Percentiles rank a stretch among this genome's conserved stretches.
These are phyloP conservation scores for Pentamera pediparva DNA, from an alignment of 53 echinoderm and acorn worm genomes.

Conservation along the genomic window DNA sequence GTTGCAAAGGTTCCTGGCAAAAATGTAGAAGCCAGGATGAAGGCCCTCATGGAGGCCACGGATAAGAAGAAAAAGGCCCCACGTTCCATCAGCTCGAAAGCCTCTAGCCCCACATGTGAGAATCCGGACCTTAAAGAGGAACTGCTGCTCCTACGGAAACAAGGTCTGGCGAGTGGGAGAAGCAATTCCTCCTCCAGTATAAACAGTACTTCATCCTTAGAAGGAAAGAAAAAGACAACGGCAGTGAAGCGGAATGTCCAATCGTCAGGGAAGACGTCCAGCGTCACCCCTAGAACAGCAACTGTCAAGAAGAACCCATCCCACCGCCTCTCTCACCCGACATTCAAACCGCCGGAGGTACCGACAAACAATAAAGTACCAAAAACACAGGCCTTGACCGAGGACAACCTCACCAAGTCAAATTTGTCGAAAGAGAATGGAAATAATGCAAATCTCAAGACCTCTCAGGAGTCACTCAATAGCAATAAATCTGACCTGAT, in stretches of 20 bases:
- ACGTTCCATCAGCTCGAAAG: not conserved
- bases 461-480: conserved; percentile 16
- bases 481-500: conserved; percentile 20
- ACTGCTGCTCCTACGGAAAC: conserved; percentile 1
- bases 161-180: conserved; percentile 24
- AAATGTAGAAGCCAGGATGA: conserved; percentile 30
- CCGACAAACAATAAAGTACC: too few relatives aligned
- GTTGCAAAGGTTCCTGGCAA: conserved; percentile 25
- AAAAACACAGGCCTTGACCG: not conserved
- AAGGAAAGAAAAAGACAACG: not conserved
- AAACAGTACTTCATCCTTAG: conserved; percentile 13
- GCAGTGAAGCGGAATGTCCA: not conserved
- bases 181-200: conserved; percentile 25
- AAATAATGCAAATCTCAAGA: conserved; percentile 11
- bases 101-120: conserved; percentile 22
- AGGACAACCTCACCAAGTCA: conserved; percentile 1
- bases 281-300: not conserved
- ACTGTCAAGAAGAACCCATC: not conserved
- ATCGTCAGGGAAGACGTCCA: not conserved
- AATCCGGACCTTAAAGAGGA: conserved; percentile 27
- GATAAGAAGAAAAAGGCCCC: conserved; percentile 18
- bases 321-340: conserved; percentile 3
- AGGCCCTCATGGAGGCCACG: conserved; percentile 23
- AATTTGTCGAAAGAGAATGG: conserved; percentile 23
- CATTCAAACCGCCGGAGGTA: conserved; percentile 13